These are phyloP conservation scores for Dorcus parallelipipedus DNA, from an alignment of 2,888 invertebrate species.

Conservation along the genomic window DNA sequence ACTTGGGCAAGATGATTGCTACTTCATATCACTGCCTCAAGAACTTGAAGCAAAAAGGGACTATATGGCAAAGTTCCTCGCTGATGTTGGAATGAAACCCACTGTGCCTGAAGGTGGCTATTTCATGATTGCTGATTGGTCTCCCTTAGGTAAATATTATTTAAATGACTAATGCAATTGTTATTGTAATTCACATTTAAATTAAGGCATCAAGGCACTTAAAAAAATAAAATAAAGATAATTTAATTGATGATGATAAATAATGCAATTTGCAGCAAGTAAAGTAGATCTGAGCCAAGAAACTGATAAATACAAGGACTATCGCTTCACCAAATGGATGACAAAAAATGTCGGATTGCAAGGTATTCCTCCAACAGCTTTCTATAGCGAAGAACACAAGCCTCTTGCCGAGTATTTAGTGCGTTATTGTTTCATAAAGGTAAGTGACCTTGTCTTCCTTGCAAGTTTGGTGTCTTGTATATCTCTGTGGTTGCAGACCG, in stretches of 20 bases:
- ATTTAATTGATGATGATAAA: no score
- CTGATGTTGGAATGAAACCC: conserved; percentile 82
- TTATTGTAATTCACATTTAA: no score
- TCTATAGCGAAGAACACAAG: conserved; percentile 81
- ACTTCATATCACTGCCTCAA: conserved; percentile 71
- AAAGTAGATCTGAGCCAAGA: conserved; percentile 70
- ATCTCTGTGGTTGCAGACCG: conserved; percentile 58
- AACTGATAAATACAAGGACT: conserved; percentile 75
- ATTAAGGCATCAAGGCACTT: no score
- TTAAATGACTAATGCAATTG: no score
- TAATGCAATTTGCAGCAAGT: conserved; percentile 49
- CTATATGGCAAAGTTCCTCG: conserved; percentile 69
- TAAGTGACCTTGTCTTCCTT: conserved; percentile 36
- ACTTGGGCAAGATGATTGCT: conserved; percentile 72
- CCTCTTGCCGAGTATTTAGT: conserved; percentile 79
- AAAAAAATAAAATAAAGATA: no score
- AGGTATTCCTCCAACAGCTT: conserved; percentile 92
- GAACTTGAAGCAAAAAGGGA: conserved; percentile 79
- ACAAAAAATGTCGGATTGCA: conserved; percentile 88
- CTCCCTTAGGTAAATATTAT: conserved; percentile 58
- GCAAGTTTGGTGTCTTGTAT: conserved; percentile 8
- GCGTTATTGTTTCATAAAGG: conserved; percentile 94
- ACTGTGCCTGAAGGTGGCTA: conserved; percentile 96
- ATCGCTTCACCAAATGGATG: conserved; percentile 94
- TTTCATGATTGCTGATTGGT: conserved; percentile 95